phyloP scores from a whole-genome alignment of 2,888 invertebrate genomes.

The Dysmachus trigonus region DNA sequence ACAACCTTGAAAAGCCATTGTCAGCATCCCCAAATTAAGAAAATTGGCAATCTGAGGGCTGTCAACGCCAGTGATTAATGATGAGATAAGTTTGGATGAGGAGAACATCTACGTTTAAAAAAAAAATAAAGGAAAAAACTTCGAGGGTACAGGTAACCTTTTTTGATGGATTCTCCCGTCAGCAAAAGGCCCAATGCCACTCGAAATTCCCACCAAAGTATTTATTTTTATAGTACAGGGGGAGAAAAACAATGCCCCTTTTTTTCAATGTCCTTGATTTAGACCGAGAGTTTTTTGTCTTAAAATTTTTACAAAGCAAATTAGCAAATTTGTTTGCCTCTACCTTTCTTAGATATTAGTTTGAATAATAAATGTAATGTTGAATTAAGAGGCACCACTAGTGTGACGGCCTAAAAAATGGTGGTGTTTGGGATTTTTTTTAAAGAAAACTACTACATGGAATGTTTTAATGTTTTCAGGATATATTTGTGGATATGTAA shows the following conservation, averaged over 20 bases:
- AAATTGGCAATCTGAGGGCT: slow-evolving; percentile 34
- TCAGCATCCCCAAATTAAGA: slow-evolving; percentile 23
- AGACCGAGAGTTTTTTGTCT: not conserved
- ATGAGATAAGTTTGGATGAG: not conserved
- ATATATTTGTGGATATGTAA: too few relatives aligned
- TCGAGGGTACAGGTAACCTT: not conserved
- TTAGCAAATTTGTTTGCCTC: not conserved
- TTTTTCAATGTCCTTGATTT: not conserved
- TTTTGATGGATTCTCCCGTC: not conserved
- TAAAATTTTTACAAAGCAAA: not conserved
- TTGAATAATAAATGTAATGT: not conserved
- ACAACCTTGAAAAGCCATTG: slow-evolving; percentile 34
- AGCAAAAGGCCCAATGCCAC: not conserved
- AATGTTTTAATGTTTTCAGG: too few relatives aligned
- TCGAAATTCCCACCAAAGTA: not conserved
- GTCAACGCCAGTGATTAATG: slow-evolving; percentile 32
- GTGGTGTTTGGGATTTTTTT: too few relatives aligned
- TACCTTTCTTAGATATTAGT: not conserved
- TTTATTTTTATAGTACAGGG: not conserved
- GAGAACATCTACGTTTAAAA: not conserved
- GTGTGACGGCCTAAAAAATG: too few relatives aligned
- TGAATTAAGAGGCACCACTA: too few relatives aligned
- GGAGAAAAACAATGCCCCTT: not conserved
- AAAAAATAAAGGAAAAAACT: not conserved
- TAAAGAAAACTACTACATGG: too few relatives aligned